phyloP scores from a whole-genome alignment of 1,140 invertebrate genomes.

The Sminthurinus signatus region DNA sequence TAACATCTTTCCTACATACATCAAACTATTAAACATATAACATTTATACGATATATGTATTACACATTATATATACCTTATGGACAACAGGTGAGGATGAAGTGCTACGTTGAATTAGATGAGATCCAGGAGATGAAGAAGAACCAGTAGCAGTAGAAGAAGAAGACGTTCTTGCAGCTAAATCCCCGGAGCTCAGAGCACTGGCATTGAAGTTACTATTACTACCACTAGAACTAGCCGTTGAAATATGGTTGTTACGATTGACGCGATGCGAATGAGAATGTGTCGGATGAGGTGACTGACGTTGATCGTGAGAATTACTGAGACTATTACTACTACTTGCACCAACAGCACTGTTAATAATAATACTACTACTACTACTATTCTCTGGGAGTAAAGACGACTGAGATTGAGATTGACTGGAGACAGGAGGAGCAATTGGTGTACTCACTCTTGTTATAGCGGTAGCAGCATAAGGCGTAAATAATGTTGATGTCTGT shows the following conservation, averaged over 20 bases:
- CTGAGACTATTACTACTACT: conserved; percentile 15
- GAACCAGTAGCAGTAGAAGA: conserved; percentile 2
- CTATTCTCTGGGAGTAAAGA: too few relatives aligned
- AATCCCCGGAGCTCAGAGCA: not conserved
- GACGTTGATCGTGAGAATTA: conserved; percentile 17
- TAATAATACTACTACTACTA: too few relatives aligned
- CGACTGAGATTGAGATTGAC: too few relatives aligned
- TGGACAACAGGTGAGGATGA: conserved; percentile 14
- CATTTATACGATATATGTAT: too few relatives aligned
- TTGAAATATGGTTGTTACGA: too few relatives aligned
- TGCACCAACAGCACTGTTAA: too few relatives aligned
- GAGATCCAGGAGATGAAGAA: conserved; percentile 19
- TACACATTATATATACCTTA: conserved; percentile 13
- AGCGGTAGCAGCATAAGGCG: conserved; percentile 37
- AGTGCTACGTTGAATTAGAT: conserved; percentile 11
- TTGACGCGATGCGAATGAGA: conserved; percentile 18
- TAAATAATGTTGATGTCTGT: conserved; percentile 38
- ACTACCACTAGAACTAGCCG: not conserved
- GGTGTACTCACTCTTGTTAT: conserved; percentile 36
- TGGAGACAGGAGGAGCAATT: conserved; percentile 14
- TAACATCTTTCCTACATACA: too few relatives aligned
- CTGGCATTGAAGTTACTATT: not conserved
- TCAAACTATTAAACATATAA: too few relatives aligned
- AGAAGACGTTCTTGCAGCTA: not conserved
- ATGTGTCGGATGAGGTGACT: conserved; percentile 43